A percentile compares a stretch with the other conserved stretches of the same genome.
Conservation (phyloP, 2,797 vertebrate species). For the Choloepus didactylus region DNA sequence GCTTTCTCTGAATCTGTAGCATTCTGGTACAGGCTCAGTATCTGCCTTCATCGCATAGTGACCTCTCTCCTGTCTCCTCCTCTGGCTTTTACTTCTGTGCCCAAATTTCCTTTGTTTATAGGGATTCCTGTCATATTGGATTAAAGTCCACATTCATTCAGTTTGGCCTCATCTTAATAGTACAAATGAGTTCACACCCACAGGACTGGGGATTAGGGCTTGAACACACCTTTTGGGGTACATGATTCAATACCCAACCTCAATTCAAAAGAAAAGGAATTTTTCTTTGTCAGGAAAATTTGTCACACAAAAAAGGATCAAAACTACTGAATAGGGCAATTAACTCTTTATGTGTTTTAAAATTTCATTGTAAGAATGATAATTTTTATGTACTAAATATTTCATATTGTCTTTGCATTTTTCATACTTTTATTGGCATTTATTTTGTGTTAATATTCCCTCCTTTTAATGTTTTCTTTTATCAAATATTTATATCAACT, state of each 20-base stretch:
- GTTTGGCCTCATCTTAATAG: too few species aligned
- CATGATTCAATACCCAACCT: background rate
- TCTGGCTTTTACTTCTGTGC: too few species aligned
- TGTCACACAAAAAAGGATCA: background rate
- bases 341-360: background rate
- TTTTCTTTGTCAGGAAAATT: background rate
- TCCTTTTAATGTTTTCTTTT: background rate
- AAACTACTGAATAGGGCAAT: background rate
- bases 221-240: too few species aligned
- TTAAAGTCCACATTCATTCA: too few species aligned
- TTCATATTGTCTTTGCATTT: constrained; percentile 14
- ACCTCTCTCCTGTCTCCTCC: too few species aligned
- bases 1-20: too few species aligned
- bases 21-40: too few species aligned
- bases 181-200: too few species aligned
- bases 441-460: background rate
- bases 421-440: background rate
- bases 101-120: too few species aligned
- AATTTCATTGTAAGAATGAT: constrained; percentile 24
- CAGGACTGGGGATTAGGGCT: too few species aligned
- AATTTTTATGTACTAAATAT: constrained; percentile 8
- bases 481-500: background rate
- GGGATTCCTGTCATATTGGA: too few species aligned
- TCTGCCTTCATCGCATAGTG: too few species aligned
- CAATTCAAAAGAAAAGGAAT: background rate